These are phyloP conservation scores for Cephalotes varians DNA, from an alignment of 2,888 invertebrate species.

Conservation along the genomic window DNA sequence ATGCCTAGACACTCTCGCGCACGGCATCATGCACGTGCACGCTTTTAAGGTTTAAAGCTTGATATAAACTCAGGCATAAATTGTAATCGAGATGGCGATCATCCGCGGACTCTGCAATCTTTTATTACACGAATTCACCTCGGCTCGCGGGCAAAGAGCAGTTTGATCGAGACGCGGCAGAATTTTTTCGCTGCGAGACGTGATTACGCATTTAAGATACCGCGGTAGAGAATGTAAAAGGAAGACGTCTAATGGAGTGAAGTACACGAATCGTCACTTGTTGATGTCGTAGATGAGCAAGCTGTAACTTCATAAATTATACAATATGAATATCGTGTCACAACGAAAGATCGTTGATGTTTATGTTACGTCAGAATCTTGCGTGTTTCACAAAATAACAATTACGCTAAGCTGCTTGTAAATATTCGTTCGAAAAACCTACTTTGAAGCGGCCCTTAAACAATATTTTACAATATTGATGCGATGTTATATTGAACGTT, in stretches of 20 bases:
- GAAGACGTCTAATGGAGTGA: slow-evolving; percentile 19
- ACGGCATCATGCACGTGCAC: slow-evolving; percentile 33
- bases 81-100: slow-evolving; percentile 57
- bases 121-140: slow-evolving; percentile 47
- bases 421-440: not conserved
- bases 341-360: not conserved
- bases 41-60: slow-evolving; percentile 35
- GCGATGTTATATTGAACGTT: too few species aligned
- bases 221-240: not conserved
- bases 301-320: not conserved
- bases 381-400: not conserved
- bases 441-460: not conserved
- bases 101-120: slow-evolving; percentile 35
- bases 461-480: not conserved
- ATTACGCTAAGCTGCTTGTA: not conserved
- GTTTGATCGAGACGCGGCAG: slow-evolving; percentile 2
- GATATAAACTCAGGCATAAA: slow-evolving; percentile 56
- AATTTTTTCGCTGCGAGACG: slow-evolving; percentile 11
- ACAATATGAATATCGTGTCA: not conserved
- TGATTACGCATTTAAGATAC: slow-evolving; percentile 21
- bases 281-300: not conserved
- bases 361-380: not conserved
- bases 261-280: slow-evolving; percentile 17
- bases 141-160: slow-evolving; percentile 11
- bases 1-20: slow-evolving; percentile 36